Conservation (phyloP, 2,888 invertebrate genomes). For the Thera obeliscata region DNA sequence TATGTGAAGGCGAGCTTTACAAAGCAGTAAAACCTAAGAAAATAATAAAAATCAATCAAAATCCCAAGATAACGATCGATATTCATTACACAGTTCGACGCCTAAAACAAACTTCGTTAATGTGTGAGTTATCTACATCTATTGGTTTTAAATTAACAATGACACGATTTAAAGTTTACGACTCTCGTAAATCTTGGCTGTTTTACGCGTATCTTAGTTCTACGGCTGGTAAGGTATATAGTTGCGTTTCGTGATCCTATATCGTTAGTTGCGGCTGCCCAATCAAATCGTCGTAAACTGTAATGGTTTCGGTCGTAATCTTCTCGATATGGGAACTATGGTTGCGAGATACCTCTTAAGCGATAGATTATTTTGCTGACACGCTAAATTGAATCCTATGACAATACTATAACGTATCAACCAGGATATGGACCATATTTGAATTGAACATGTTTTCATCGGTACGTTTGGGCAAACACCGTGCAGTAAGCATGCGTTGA, state of each 20-base stretch:
- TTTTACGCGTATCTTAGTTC: constrained; percentile 69
- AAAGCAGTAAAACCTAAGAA: constrained; percentile 27
- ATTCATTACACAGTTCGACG: constrained; percentile 47
- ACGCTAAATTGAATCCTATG: constrained; percentile 44
- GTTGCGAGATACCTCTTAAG: constrained; percentile 64
- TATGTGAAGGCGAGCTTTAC: constrained; percentile 3
- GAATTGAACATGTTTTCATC: constrained; percentile 14
- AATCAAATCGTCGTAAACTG: constrained; percentile 79
- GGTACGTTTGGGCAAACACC: constrained; percentile 68
- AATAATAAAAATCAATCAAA: constrained; percentile 35
- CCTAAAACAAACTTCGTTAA: constrained; percentile 54
- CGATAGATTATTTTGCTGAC: constrained; percentile 37
- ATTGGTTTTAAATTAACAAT: constrained; percentile 73
- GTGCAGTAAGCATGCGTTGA: constrained; percentile 68
- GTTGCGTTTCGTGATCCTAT: constrained; percentile 69
- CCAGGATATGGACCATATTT: constrained; percentile 16
- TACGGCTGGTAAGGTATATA: constrained; percentile 48
- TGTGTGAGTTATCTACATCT: constrained; percentile 62
- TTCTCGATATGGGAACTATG: constrained; percentile 78
- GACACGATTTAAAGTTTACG: constrained; percentile 69
- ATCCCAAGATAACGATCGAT: constrained; percentile 41
- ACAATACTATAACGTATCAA: constrained; percentile 11
- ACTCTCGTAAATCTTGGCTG: constrained; percentile 71
- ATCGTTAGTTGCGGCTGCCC: constrained; percentile 74
- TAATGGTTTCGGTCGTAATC: constrained; percentile 75